Conservation (phyloP, 2,113 vertebrate species). For the Bubo scandiacus region DNA sequence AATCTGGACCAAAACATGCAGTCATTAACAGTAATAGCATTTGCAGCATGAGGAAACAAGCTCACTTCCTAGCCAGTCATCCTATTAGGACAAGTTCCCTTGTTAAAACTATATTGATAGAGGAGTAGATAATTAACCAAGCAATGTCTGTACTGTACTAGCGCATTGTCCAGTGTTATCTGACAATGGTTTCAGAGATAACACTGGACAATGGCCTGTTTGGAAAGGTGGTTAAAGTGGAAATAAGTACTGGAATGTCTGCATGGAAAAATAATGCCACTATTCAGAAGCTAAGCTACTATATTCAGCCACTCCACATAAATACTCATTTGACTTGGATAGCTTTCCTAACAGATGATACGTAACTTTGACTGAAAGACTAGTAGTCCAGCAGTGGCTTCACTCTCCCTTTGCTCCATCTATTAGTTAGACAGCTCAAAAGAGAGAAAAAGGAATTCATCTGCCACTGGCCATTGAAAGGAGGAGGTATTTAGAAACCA, state of each 20-base stretch:
- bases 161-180: neutral
- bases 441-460: neutral
- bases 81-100: neutral
- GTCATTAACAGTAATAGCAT: neutral
- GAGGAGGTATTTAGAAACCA: neutral
- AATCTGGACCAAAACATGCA: neutral
- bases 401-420: neutral
- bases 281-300: neutral
- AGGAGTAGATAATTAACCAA: conserved; percentile 27
- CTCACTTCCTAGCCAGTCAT: neutral
- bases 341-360: neutral
- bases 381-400: neutral
- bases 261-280: neutral
- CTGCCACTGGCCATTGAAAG: neutral
- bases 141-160: neutral
- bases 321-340: neutral
- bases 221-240: neutral
- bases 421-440: neutral
- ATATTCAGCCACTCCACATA: neutral
- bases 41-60: neutral
- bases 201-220: conserved; percentile 10
- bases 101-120: neutral
- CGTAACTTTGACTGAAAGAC: neutral
- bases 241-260: neutral
- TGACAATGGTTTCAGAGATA: neutral